phyloP scores from a whole-genome alignment of 2,113 vertebrate species.

The Vimba vimba region DNA sequence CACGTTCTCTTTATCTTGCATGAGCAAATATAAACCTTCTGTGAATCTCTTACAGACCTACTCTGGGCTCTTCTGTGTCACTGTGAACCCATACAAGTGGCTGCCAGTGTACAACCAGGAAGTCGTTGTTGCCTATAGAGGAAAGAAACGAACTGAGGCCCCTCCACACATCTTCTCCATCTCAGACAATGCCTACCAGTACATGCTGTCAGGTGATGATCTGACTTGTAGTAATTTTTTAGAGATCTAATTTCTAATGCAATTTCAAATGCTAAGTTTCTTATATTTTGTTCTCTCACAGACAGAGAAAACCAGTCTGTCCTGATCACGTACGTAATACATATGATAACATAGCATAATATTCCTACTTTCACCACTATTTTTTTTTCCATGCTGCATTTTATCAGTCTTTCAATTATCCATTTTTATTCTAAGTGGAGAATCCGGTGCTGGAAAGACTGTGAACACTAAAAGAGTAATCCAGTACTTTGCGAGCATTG shows the following conservation, averaged over 20 bases:
- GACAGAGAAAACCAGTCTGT: slow-evolving; percentile 83
- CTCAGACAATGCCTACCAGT: slow-evolving; percentile 68
- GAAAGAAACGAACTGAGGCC: slow-evolving; percentile 54
- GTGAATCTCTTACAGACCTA: slow-evolving; percentile 57
- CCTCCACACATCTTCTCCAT: slow-evolving; percentile 36
- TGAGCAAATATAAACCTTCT: no score
- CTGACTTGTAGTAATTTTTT: no score
- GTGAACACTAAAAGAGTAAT: slow-evolving; percentile 87
- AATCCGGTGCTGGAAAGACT: slow-evolving; percentile 78
- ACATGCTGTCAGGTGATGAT: slow-evolving; percentile 78
- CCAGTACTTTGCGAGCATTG: slow-evolving; percentile 60
- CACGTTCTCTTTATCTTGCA: no score
- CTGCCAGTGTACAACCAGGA: slow-evolving; percentile 82
- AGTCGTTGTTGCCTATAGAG: not conserved
- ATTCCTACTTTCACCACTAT: not conserved
- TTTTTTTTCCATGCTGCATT: not conserved
- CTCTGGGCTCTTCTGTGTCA: slow-evolving; percentile 56
- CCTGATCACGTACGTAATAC: slow-evolving; percentile 83
- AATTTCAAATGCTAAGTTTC: not conserved
- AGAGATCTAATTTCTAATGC: not conserved
- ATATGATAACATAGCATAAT: not conserved
- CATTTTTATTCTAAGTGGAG: no score
- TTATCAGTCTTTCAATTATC: no score
- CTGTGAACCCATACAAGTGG: slow-evolving; percentile 87
- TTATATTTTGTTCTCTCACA: slow-evolving; percentile 33